Evolutionary conservation across 2,113 vertebrate species (phyloP), one percentile per base, ranked within the genome.

Genomic region (Osmerus eperlanus): DNA sequence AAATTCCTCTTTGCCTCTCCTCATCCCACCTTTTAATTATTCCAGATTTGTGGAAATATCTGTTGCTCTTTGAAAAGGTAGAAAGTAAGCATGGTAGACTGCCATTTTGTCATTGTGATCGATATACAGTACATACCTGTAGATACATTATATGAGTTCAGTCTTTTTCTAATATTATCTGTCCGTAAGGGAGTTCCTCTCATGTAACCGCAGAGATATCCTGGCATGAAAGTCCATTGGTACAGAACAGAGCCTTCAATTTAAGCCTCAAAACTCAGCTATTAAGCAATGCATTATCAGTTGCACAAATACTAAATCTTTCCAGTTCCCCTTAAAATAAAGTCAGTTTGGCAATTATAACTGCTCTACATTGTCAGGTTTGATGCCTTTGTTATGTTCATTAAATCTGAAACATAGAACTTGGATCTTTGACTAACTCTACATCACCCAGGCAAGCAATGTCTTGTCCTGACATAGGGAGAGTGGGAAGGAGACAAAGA

Each of bases 1-100:
- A 82, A 83, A 89, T 82, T 70, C 70, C 74, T 88, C 76, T 77
- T 82, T 80, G 80, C 41, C 72, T 72, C 59, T 19, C 21, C 3
- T 15, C 54, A 19, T 69, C 61, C 52, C 11, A 61, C 29, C n/a
- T 66, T 7, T 15, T 58, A 28, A 65, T 60, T 75, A 64, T 36
- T 55, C 61, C 25, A 41, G 66, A 23, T 67, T 67, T 65, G 16
- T 59, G 13, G 41, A 16, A 15, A 47, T 3, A 4, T 29, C 54
- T 19, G 19, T 55, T 47, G 16, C 51, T 77, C 9, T 54, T 32
- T 13, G 41, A 47, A 5, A 47, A 47, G 41, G 41, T 47, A 11
- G 9, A 47, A 47, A 60, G 19, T 60, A 60, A 11, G 13, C 19
- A 60, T 19, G 19, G 13, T 23, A 25, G 11, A 60, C 19, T 8